Evolutionary conservation across 2,888 invertebrate species (phyloP).

Genomic region (Clanis bilineata): DNA sequence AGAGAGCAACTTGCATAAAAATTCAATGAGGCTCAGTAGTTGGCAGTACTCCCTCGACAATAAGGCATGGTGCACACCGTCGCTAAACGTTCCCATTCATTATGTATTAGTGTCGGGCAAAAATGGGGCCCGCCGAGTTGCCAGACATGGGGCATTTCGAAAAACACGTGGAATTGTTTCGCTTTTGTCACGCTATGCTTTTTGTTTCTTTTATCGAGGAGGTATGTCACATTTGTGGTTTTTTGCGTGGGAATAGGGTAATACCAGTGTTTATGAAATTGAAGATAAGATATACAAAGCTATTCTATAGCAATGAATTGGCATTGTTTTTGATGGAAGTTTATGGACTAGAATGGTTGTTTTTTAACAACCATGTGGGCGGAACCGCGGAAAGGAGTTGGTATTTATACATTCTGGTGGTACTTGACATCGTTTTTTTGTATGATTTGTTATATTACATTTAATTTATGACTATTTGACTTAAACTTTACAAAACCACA

Average conservation of each 20-base stretch:
- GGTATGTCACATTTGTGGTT: neutral
- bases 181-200: neutral
- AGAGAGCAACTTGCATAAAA: constrained; percentile 27
- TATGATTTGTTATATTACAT: too few species aligned
- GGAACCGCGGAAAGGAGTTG: too few species aligned
- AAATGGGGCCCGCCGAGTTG: constrained; percentile 52
- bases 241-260: neutral
- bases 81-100: constrained; percentile 72
- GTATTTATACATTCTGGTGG: too few species aligned
- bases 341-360: too few species aligned
- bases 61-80: constrained; percentile 56
- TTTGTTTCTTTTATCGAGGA: neutral
- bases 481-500: too few species aligned
- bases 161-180: neutral
- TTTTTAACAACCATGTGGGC: too few species aligned
- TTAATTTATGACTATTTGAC: too few species aligned
- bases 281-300: too few species aligned
- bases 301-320: too few species aligned
- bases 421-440: too few species aligned
- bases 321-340: too few species aligned
- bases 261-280: neutral
- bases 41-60: constrained; percentile 53
- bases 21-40: constrained; percentile 44
- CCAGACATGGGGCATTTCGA: neutral
- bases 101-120: constrained; percentile 76